Percentiles rank a stretch among this genome's conserved stretches.
Conservation (phyloP, 2,113 vertebrate species). For the Zapornia atra region DNA sequence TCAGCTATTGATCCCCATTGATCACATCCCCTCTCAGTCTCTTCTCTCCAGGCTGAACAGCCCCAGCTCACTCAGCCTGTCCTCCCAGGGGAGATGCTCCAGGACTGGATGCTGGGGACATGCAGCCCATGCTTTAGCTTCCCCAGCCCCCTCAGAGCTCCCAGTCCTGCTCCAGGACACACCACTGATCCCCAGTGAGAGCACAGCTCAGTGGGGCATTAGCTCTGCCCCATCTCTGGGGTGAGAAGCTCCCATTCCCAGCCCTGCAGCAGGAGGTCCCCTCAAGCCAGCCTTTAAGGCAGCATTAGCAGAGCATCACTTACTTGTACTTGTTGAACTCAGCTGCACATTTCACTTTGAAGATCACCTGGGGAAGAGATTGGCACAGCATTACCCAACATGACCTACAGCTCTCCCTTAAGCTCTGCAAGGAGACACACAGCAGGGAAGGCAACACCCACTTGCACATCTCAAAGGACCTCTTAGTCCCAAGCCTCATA, state of each 20-base stretch:
- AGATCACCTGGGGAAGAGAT: conserved; percentile 85
- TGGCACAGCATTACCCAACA: conserved; percentile 19
- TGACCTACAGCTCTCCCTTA: not conserved
- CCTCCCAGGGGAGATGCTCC: no score
- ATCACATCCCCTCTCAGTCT: no score
- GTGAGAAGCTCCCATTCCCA: not conserved
- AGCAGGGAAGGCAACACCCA: not conserved
- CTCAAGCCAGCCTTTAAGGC: not conserved
- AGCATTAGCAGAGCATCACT: conserved; percentile 50
- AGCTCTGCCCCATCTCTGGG: not conserved
- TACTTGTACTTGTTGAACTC: conserved; percentile 98
- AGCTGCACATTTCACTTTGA: conserved; percentile 95
- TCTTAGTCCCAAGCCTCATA: not conserved
- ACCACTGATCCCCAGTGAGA: not conserved
- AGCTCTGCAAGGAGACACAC: not conserved
- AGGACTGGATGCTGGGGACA: not conserved
- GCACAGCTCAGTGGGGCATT: not conserved
- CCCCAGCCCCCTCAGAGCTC: not conserved
- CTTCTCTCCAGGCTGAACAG: no score
- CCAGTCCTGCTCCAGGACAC: not conserved
- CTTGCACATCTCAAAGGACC: not conserved
- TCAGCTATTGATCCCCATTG: no score
- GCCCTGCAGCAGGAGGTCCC: fast-evolving
- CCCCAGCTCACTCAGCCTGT: no score
- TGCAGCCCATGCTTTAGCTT: not conserved